Evolutionary conservation across 2,888 invertebrate genomes (phyloP), one percentile per base, ranked within the genome.

Genomic region (Caenorhabditis virilis): DNA sequence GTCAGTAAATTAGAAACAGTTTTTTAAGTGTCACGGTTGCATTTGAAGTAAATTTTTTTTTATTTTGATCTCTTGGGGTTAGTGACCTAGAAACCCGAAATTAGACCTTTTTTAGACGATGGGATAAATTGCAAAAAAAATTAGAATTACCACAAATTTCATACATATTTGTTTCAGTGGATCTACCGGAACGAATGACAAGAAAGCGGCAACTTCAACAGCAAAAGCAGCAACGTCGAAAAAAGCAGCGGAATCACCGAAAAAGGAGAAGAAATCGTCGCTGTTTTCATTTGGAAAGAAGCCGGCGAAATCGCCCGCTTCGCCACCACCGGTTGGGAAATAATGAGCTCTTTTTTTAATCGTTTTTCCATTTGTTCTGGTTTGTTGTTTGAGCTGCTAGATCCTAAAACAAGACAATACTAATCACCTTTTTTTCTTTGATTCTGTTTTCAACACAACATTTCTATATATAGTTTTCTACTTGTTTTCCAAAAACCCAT

Each of bases 201-300:
- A 60, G 36, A 66, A 63, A 39, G 48, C 56, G 15, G 33, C 69
- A 20, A 49, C 70, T 2, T 43, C 64, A 15, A 51, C 65, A 16
- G 43, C 56, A 3, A 60, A 56, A 52, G 42, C 59, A 39, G 50
- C 62, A 9, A 43, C 61, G 1, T 42, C 58, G 25, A 60, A 66
- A 38, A 51, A 57, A 41, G 16, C 50, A 23, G 43, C 68, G 7
- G 69, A 72, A 53, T 72, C 72, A 22, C 74, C 74, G 25, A 72
- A 72, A 33, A 72, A 74, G 46, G 62, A 72, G 41, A 52, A 57
- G 26, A 69, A 66, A 33, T 65, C 63, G 48, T 62, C 73, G 47
- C 47, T 78, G 41, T 79, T 80, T 58, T 68, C 74, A 25, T 79
- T 80, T 59, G 79, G 78, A 30, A 76, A 78, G 68, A 76, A 75